These are phyloP conservation scores for Stichodactyla mertensii DNA, from an alignment of 64 coral and sea anemone species.

Conservation along the genomic window DNA sequence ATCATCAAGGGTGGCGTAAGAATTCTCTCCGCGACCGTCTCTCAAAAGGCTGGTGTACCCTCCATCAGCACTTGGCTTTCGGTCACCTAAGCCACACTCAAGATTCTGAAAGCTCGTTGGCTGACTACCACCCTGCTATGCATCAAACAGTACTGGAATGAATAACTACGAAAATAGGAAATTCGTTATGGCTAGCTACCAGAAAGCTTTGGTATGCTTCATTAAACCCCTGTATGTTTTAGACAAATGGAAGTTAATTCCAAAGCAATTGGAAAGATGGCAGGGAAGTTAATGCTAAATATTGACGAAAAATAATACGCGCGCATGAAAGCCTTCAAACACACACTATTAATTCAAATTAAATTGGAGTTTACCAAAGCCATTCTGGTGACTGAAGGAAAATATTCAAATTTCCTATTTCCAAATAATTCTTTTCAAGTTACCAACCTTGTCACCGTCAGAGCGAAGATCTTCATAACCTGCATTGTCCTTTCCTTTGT, in stretches of 20 bases:
- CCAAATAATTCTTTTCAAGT: not conserved
- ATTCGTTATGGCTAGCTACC: not conserved
- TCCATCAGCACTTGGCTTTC: constrained; percentile 2
- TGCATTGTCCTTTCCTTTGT: not conserved
- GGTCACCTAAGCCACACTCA: not conserved
- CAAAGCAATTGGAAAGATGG: too few species aligned
- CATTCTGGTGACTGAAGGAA: not conserved
- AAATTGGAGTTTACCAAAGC: too few species aligned
- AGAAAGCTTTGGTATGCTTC: too few species aligned
- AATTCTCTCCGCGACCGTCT: not conserved
- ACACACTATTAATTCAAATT: too few species aligned
- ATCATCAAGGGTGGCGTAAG: not conserved
- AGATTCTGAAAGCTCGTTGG: constrained; percentile 8
- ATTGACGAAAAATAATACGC: too few species aligned
- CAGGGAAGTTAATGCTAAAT: too few species aligned
- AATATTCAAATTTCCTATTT: not conserved
- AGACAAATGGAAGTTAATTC: too few species aligned
- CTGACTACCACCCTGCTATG: not conserved
- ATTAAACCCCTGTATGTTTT: too few species aligned
- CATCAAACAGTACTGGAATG: not conserved
- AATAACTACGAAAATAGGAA: not conserved
- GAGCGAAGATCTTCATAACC: constrained; percentile 6
- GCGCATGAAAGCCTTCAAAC: too few species aligned
- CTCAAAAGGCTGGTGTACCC: not conserved
- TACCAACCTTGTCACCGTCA: constrained; percentile 1